Conservation (phyloP, 2,888 invertebrate genomes). For the Deilephila porcellus region DNA sequence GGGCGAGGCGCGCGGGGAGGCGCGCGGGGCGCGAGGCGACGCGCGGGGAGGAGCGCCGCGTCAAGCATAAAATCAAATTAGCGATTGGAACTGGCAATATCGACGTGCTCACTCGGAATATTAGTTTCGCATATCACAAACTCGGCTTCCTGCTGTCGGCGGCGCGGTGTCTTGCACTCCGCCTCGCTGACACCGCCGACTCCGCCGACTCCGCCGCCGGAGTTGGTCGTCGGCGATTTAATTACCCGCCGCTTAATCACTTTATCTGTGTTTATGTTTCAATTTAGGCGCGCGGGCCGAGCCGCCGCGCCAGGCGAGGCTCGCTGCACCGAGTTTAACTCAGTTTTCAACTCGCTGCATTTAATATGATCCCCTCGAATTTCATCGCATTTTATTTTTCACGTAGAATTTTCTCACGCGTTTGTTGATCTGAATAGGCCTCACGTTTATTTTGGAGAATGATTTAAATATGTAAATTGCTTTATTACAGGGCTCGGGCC, state of each 20-base stretch:
- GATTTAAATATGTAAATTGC: slow-evolving; percentile 25
- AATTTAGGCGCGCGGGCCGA: slow-evolving; percentile 29
- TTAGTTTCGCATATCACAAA: slow-evolving; percentile 47
- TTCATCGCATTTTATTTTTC: neutral
- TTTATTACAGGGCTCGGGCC: slow-evolving; percentile 5
- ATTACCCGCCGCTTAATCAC: slow-evolving; percentile 27
- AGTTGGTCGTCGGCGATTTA: slow-evolving; percentile 25
- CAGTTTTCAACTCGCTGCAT: slow-evolving; percentile 14
- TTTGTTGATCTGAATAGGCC: neutral
- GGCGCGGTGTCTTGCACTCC: neutral
- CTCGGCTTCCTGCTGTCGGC: slow-evolving; percentile 30
- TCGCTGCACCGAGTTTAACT: slow-evolving; percentile 4
- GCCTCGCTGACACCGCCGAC: neutral
- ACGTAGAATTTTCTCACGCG: neutral
- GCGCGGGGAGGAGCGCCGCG: slow-evolving; percentile 24
- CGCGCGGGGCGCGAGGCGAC: neutral
- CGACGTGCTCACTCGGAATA: slow-evolving; percentile 44
- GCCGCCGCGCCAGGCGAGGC: slow-evolving; percentile 25
- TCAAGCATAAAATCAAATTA: slow-evolving; percentile 45
- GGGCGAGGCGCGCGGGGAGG: neutral
- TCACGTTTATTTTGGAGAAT: slow-evolving; percentile 3
- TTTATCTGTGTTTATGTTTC: slow-evolving; percentile 18
- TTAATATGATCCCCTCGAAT: neutral
- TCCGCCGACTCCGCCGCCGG: neutral
- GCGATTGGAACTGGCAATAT: slow-evolving; percentile 41